These are phyloP conservation scores for Mionectes macconnelli DNA, from an alignment of 2,113 vertebrate genomes.

Conservation along the genomic window DNA sequence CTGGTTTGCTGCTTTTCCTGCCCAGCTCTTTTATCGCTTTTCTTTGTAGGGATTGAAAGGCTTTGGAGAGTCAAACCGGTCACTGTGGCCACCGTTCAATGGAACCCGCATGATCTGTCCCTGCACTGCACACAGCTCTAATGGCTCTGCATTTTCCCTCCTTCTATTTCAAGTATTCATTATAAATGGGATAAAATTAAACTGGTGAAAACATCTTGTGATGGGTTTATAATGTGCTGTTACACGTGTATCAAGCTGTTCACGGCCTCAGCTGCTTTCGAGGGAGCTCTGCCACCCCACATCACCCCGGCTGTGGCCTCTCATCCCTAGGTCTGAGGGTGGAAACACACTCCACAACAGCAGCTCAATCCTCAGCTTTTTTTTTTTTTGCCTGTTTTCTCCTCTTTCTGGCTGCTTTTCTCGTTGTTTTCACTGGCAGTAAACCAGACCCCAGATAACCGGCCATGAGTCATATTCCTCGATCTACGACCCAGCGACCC, in stretches of 20 bases:
- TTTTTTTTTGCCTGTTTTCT: neutral
- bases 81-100: accelerated
- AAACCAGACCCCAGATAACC: neutral
- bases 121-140: neutral
- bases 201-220: neutral
- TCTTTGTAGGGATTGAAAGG: neutral
- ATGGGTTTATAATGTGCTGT: neutral
- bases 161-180: neutral
- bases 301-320: accelerated
- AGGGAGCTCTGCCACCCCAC: neutral
- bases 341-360: neutral
- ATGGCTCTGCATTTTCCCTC: neutral
- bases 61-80: neutral
- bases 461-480: neutral
- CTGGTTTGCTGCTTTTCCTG: neutral
- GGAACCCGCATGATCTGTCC: neutral
- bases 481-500: accelerated
- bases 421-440: neutral
- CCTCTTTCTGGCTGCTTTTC: neutral
- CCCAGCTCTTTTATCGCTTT: neutral
- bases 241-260: neutral
- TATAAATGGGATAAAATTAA: neutral
- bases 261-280: neutral
- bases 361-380: neutral
- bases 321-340: neutral